Conservation (phyloP, 2,888 invertebrate genomes). For the Drosophila rubida region DNA sequence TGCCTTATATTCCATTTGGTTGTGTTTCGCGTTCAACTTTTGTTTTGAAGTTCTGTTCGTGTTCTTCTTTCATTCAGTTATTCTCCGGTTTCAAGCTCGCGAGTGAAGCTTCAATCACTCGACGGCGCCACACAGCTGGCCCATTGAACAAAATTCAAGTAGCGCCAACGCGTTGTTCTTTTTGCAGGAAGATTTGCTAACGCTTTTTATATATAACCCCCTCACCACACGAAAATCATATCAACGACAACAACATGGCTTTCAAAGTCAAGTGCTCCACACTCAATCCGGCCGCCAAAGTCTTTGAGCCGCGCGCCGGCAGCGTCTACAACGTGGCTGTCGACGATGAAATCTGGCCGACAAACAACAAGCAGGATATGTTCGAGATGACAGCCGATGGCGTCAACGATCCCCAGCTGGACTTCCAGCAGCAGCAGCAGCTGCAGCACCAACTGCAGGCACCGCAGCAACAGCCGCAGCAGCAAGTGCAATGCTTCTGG, state of each 20-base stretch:
- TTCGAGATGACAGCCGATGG: too few relatives aligned
- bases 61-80: too few relatives aligned
- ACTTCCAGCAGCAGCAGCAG: neutral
- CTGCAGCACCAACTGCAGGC: neutral
- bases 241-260: slow-evolving; percentile 7
- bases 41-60: too few relatives aligned
- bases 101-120: too few relatives aligned
- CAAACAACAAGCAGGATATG: neutral
- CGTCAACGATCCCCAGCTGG: neutral
- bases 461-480: neutral
- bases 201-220: neutral
- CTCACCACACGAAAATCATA: neutral
- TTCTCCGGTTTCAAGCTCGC: too few relatives aligned
- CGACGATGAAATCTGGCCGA: neutral
- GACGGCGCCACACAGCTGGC: too few relatives aligned
- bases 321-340: too few relatives aligned
- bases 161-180: too few relatives aligned
- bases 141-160: too few relatives aligned
- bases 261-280: neutral
- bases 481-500: neutral
- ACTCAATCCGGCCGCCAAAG: slow-evolving; percentile 32
- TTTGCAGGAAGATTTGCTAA: neutral
- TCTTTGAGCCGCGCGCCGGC: slow-evolving; percentile 17
- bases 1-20: too few relatives aligned
- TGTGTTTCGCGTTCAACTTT: too few relatives aligned